These are phyloP conservation scores for Centroberyx gerrardi DNA, from an alignment of 2,797 vertebrate genomes.

Conservation along the genomic window DNA sequence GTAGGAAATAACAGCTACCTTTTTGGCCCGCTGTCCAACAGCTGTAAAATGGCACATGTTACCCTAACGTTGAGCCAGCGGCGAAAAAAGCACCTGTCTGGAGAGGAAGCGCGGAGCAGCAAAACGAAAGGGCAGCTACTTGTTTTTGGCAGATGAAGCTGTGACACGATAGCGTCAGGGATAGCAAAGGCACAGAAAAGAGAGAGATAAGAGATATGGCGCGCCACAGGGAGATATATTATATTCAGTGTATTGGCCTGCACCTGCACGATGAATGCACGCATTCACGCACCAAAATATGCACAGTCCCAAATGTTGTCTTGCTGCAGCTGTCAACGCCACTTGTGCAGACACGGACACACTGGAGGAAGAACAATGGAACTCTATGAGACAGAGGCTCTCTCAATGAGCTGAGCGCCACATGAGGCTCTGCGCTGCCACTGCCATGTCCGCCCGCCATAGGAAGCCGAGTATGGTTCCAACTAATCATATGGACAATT, in stretches of 20 bases:
- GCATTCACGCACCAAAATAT: slow-evolving; percentile 69
- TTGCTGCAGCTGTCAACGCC: slow-evolving; percentile 78
- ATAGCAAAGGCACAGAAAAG: slow-evolving; percentile 12
- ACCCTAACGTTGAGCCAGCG: slow-evolving; percentile 26
- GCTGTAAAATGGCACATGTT: slow-evolving; percentile 69
- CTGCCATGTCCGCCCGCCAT: slow-evolving; percentile 60
- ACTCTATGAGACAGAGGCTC: slow-evolving; percentile 69
- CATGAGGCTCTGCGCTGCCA: slow-evolving; percentile 64
- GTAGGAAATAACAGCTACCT: slow-evolving; percentile 71
- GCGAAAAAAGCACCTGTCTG: slow-evolving; percentile 50
- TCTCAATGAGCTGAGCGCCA: slow-evolving; percentile 57
- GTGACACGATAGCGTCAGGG: slow-evolving; percentile 23
- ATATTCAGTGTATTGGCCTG: slow-evolving; percentile 36
- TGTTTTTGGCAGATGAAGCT: background rate
- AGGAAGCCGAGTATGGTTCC: slow-evolving; percentile 68
- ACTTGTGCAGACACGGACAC: slow-evolving; percentile 70
- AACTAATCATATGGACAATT: slow-evolving; percentile 85
- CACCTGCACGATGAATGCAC: slow-evolving; percentile 76
- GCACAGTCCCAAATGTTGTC: slow-evolving; percentile 70
- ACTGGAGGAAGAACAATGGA: slow-evolving; percentile 71
- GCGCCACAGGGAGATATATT: slow-evolving; percentile 31
- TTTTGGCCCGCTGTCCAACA: slow-evolving; percentile 64
- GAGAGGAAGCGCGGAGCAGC: slow-evolving; percentile 14
- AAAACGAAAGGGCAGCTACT: slow-evolving; percentile 25
- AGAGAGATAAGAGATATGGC: slow-evolving; percentile 29